Conservation (phyloP, 2,113 vertebrate genomes). For the Pseudorectes ferrugineus region DNA sequence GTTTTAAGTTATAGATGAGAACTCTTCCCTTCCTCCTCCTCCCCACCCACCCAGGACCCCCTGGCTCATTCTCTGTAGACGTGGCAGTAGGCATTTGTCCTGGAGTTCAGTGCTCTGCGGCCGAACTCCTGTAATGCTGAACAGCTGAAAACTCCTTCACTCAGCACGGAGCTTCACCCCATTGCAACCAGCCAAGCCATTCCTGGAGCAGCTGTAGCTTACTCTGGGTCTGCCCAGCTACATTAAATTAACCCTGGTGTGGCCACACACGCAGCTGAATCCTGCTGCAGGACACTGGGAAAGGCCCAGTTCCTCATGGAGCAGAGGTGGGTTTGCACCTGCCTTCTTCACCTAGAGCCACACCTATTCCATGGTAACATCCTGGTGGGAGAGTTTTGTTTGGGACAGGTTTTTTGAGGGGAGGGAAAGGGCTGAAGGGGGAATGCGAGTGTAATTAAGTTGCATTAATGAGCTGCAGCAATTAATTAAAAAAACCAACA, state of each 20-base stretch:
- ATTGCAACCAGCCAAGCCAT: not conserved
- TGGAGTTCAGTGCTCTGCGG: not conserved
- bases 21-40: not conserved
- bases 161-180: not conserved
- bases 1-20: not conserved
- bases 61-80: not conserved
- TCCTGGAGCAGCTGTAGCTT: not conserved
- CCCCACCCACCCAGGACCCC: not conserved
- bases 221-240: not conserved
- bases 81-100: not conserved
- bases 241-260: not conserved
- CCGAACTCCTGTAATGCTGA: not conserved
- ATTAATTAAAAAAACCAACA: not conserved
- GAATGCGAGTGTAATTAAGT: not conserved
- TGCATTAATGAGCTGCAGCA: conserved; percentile 30
- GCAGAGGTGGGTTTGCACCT: not conserved
- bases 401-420: not conserved
- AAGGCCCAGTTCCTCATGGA: not conserved
- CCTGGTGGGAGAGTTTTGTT: not conserved
- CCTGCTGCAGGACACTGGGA: not conserved
- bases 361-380: not conserved
- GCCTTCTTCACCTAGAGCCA: not conserved
- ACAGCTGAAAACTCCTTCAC: not conserved
- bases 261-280: not conserved
- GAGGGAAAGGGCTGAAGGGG: not conserved